Evolutionary conservation across 2,797 vertebrate species (phyloP), one percentile per base, ranked within the genome.

Genomic region (Leptatherina wallacei): DNA sequence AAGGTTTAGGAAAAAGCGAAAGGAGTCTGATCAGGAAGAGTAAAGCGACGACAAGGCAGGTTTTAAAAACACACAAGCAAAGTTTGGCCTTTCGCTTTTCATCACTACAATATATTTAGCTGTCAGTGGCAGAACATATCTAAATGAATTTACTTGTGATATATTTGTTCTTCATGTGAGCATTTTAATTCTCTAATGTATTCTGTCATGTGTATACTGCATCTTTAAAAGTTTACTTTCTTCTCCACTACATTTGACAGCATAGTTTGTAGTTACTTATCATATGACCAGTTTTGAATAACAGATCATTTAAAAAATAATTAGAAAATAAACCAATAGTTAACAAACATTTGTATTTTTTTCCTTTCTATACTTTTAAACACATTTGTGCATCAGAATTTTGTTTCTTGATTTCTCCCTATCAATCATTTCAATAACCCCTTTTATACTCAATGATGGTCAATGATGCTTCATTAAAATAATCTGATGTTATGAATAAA

Each of bases 1-100:
- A 62, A 65, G 14, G 29, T 36, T 57, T 16, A n/a, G 54, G 24
- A 0, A 42, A 54, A 44, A 71, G 16, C 70, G 16, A 35, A 69
- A 7, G 2, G 9, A 71, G 14, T 27, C 18, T 27, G 18, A 18
- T 33, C 22, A 65, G 44, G 30, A 55, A 32, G 49, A 62, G 40
- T 47, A 2, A 47, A 47, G 3, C 8, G n/a, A 10, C 2, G 3
- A 11, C 11, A 18, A 62, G 13, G 13, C 12, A 29, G 24, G 27
- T 29, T 16, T 30, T 27, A 30, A 30, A 55, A 30, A 47, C 8
- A 47, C 20, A 20, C 10, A 10, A 8, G 20, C 12, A 29, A 16
- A 30, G 52, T 30, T 8, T 55, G 24, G 6, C 13, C 3, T 55
- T 55, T 7, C 13, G 2, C 24, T 11, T 42, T 22, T 42, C 24